A percentile compares a stretch with the other conserved stretches of the same genome.
phyloP scores from a whole-genome alignment of 2,797 vertebrate species.

The Gymnopithys bicolor region DNA sequence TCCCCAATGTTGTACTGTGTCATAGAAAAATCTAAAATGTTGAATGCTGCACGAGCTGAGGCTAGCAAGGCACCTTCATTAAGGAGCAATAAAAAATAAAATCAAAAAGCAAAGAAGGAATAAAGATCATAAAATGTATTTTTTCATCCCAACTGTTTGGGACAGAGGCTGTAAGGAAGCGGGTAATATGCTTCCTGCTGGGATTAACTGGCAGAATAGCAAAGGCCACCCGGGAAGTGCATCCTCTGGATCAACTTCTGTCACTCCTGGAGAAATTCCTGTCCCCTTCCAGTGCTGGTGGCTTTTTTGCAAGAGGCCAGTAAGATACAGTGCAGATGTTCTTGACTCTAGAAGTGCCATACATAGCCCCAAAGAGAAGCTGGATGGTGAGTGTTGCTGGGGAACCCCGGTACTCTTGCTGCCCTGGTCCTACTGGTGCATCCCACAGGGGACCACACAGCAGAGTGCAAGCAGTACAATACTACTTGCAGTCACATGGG shows the following conservation, averaged over 20 bases:
- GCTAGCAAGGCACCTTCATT: neutral
- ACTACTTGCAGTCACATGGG: fast-evolving
- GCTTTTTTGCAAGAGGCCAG: neutral
- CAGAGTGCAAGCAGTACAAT: neutral
- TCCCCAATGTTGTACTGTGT: neutral
- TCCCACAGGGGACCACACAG: neutral
- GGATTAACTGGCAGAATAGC: neutral
- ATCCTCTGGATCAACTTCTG: neutral
- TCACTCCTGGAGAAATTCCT: neutral
- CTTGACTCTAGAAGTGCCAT: neutral
- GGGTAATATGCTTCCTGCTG: neutral
- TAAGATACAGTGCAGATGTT: neutral
- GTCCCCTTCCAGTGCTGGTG: neutral
- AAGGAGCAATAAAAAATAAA: neutral
- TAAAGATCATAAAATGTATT: neutral
- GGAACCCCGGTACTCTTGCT: neutral
- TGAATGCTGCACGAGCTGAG: neutral
- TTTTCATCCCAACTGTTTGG: neutral
- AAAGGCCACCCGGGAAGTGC: neutral
- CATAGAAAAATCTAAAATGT: neutral
- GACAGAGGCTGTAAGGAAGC: neutral
- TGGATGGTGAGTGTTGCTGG: fast-evolving
- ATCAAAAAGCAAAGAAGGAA: neutral
- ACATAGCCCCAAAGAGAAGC: neutral
- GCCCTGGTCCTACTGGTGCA: neutral